These are phyloP conservation scores for Streptopelia turtur DNA, from an alignment of 2,797 vertebrate species.

Conservation along the genomic window DNA sequence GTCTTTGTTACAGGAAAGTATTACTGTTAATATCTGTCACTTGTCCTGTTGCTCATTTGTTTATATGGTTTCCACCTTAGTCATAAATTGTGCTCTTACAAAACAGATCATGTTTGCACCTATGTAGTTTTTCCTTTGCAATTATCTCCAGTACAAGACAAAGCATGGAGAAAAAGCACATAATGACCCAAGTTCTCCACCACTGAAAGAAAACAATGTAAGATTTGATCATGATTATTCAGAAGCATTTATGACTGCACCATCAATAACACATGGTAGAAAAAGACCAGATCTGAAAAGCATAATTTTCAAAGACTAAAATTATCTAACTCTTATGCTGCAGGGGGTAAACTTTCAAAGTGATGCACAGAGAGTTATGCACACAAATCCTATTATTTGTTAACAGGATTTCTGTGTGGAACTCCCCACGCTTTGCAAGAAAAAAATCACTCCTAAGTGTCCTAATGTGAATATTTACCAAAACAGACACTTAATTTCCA, in stretches of 20 bases:
- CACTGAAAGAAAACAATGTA: neutral
- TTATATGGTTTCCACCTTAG: neutral
- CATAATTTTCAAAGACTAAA: slow-evolving; percentile 29
- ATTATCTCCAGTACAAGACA: neutral
- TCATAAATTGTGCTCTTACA: neutral
- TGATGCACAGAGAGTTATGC: slow-evolving; percentile 1
- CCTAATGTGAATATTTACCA: slow-evolving; percentile 45
- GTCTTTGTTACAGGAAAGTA: neutral
- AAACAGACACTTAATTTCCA: slow-evolving; percentile 53
- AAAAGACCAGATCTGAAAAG: slow-evolving; percentile 47
- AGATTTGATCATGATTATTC: neutral
- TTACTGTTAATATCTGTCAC: neutral
- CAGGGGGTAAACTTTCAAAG: slow-evolving; percentile 59
- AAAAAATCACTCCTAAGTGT: slow-evolving; percentile 28
- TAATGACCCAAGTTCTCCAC: neutral
- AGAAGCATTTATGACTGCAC: neutral
- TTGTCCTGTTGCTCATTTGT: neutral
- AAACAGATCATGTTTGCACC: neutral
- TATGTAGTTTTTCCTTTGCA: neutral
- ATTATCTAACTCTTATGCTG: slow-evolving; percentile 36
- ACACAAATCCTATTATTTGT: slow-evolving; percentile 61
- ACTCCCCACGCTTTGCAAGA: neutral
- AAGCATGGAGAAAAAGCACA: neutral
- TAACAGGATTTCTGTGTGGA: slow-evolving; percentile 51
- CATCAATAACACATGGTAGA: slow-evolving; percentile 1